phyloP scores from a whole-genome alignment of 2,113 vertebrate genomes.

The Equus quagga region DNA sequence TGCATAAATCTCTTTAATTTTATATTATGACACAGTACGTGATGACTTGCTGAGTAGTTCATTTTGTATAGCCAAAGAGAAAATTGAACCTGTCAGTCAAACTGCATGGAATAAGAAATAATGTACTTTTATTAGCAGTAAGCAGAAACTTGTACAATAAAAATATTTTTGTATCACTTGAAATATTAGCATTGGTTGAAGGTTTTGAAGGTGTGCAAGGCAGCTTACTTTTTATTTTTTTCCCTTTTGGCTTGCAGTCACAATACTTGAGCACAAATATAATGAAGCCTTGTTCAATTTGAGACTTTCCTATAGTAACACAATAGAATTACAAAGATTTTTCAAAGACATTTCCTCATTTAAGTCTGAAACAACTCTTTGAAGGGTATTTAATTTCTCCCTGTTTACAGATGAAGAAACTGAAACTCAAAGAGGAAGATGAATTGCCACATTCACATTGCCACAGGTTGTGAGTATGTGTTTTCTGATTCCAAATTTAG shows the following conservation, averaged over 20 bases:
- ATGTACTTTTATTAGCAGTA: conserved; percentile 55
- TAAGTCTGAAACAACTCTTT: conserved; percentile 47
- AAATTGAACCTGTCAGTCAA: conserved; percentile 69
- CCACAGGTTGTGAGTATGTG: not conserved
- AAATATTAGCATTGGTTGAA: conserved; percentile 19
- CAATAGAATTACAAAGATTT: conserved; percentile 19
- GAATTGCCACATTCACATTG: not conserved
- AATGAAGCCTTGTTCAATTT: conserved; percentile 48
- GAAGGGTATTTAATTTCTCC: conserved; percentile 3
- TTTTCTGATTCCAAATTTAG: not conserved
- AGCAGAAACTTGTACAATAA: conserved; percentile 50
- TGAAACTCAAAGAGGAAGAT: conserved; percentile 16
- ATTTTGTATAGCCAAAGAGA: conserved; percentile 47
- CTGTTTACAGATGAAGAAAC: conserved; percentile 33
- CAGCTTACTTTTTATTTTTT: not conserved
- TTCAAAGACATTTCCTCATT: conserved; percentile 43
- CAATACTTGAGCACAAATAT: conserved; percentile 22
- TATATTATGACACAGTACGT: not conserved
- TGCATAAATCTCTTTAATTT: conserved; percentile 62
- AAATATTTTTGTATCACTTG: conserved; percentile 56
- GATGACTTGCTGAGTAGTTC: conserved; percentile 57
- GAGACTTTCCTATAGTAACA: not conserved
- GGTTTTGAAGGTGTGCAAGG: not conserved
- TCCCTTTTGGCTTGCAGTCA: not conserved
- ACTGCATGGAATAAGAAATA: conserved; percentile 22